Percentiles rank a stretch among this genome's conserved stretches.
These are phyloP conservation scores for Drosophila guanche DNA, from an alignment of 1,140 invertebrate genomes.

Conservation along the genomic window DNA sequence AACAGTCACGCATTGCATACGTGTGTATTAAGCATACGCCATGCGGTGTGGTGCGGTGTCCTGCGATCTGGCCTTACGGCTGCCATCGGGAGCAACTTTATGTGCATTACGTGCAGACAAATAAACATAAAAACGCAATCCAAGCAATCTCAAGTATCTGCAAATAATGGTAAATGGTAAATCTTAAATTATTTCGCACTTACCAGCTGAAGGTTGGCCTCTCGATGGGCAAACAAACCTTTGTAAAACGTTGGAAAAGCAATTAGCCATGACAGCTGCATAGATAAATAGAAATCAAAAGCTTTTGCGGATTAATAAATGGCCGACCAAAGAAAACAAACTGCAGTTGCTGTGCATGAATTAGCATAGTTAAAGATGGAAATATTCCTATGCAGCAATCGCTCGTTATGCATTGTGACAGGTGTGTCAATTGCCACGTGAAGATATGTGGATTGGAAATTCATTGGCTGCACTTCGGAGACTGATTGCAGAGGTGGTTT, in stretches of 20 bases:
- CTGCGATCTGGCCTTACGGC: constrained; percentile 54
- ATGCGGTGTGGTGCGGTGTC: constrained; percentile 41
- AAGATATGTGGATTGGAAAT: not conserved
- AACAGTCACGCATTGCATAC: constrained; percentile 70
- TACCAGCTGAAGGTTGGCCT: not conserved
- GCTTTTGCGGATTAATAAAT: constrained; percentile 8
- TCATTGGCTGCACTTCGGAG: too few relatives aligned
- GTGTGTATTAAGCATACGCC: constrained; percentile 75
- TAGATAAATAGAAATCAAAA: constrained; percentile 50
- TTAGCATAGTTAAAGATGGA: constrained; percentile 29
- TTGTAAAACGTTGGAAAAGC: constrained; percentile 27
- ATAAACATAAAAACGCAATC: constrained; percentile 47
- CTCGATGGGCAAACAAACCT: constrained; percentile 14
- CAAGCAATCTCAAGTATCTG: constrained; percentile 29
- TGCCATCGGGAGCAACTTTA: constrained; percentile 53
- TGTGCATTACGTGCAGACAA: constrained; percentile 71
- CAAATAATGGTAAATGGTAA: constrained; percentile 40
- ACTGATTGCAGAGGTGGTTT: too few relatives aligned
- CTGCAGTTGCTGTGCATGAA: constrained; percentile 16
- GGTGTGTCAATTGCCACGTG: constrained; percentile 21
- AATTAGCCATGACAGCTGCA: constrained; percentile 45
- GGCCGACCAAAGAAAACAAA: constrained; percentile 46
- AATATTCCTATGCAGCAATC: constrained; percentile 28
- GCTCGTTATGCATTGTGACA: constrained; percentile 42
- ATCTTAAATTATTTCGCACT: constrained; percentile 38